These are phyloP conservation scores for Moxostoma hubbsi DNA, from an alignment of 2,797 vertebrate species.

Conservation along the genomic window DNA sequence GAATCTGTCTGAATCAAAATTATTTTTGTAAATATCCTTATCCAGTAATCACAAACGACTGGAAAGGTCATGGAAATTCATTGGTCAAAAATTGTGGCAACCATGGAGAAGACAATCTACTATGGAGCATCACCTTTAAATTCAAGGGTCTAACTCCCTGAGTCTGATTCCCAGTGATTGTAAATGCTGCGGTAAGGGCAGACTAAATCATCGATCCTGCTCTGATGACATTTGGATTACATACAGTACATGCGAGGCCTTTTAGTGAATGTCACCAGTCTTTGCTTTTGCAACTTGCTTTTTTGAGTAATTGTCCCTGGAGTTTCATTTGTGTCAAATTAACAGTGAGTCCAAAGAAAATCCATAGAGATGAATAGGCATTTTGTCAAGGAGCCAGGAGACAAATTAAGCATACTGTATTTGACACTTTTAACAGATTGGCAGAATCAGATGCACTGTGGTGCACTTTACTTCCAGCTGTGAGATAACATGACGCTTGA, in stretches of 20 bases:
- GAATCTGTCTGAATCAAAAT: too few species aligned
- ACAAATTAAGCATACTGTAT: constrained; percentile 45
- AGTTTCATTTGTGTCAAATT: constrained; percentile 63
- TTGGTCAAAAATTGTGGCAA: too few species aligned
- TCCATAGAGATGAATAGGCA: constrained; percentile 48
- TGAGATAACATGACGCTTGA: background rate
- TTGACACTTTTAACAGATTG: constrained; percentile 45
- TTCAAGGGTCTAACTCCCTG: background rate
- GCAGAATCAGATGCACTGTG: constrained; percentile 26
- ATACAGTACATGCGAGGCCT: constrained; percentile 52
- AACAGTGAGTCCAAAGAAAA: constrained; percentile 54
- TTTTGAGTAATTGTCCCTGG: constrained; percentile 56
- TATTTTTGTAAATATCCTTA: too few species aligned
- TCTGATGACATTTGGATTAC: constrained; percentile 56
- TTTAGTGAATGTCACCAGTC: constrained; percentile 60
- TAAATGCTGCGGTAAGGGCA: constrained; percentile 24
- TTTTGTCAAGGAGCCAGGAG: constrained; percentile 34
- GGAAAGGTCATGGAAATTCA: too few species aligned
- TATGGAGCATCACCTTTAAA: constrained; percentile 13
- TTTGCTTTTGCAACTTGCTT: constrained; percentile 49
- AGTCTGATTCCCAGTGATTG: constrained; percentile 30
- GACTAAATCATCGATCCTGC: constrained; percentile 48
- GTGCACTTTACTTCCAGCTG: background rate
- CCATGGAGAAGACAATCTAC: background rate
- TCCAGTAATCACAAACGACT: too few species aligned